Conservation (phyloP, 1,140 invertebrate genomes). For the Drosophila leontia region DNA sequence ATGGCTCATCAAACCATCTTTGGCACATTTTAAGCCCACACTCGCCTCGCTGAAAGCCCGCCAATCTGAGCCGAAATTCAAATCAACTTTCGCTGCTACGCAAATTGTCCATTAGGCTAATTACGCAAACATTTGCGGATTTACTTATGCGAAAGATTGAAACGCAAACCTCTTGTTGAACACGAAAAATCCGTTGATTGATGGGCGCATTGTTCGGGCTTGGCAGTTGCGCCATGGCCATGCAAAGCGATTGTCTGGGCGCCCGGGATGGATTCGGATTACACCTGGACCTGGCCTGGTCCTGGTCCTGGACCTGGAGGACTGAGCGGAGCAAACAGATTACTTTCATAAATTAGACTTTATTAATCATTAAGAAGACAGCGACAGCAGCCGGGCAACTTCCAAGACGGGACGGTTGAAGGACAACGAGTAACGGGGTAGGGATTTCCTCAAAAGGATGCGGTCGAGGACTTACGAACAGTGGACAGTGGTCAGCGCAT, state of each 20-base stretch:
- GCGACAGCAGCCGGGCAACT: constrained; percentile 24
- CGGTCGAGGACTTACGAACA: constrained; percentile 60
- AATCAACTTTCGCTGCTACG: constrained; percentile 37
- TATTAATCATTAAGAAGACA: constrained; percentile 82
- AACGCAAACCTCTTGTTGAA: constrained; percentile 55
- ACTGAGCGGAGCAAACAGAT: constrained; percentile 70
- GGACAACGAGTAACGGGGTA: constrained; percentile 71
- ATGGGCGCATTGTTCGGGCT: constrained; percentile 68
- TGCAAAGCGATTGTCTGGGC: constrained; percentile 52
- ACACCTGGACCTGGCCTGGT: constrained; percentile 60
- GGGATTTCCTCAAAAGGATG: constrained; percentile 58
- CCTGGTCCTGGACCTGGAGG: constrained; percentile 8
- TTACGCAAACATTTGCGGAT: constrained; percentile 57
- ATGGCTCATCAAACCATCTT: background rate
- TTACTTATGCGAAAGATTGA: constrained; percentile 31
- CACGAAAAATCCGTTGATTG: constrained; percentile 66
- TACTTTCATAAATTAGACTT: constrained; percentile 84
- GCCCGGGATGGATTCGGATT: constrained; percentile 58
- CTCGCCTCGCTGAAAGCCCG: background rate
- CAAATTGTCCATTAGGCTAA: constrained; percentile 66
- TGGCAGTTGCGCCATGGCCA: constrained; percentile 54
- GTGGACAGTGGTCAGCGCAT: constrained; percentile 79
- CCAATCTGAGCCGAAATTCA: background rate
- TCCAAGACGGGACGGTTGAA: constrained; percentile 54
- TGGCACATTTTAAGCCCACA: background rate